A percentile compares a stretch with the other conserved stretches of the same genome.
These are phyloP conservation scores for Mus musculus DNA, from an alignment of 2,113 vertebrate genomes.

Conservation along the genomic window DNA sequence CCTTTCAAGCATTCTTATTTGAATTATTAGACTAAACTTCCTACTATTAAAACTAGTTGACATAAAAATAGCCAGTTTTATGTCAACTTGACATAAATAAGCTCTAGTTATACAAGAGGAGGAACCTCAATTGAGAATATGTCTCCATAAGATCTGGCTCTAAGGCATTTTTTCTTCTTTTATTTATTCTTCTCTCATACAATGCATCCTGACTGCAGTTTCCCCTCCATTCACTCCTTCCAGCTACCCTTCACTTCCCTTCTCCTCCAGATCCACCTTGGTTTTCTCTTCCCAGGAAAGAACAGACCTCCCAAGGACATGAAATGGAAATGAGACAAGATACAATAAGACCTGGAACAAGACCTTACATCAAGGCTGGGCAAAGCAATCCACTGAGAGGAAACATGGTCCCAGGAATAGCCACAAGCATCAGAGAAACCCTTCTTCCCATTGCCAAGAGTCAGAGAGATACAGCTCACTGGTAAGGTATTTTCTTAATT, in stretches of 20 bases:
- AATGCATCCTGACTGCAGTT: background rate
- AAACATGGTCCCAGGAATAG: background rate
- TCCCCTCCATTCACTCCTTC: background rate
- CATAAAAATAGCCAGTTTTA: background rate
- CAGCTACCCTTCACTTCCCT: background rate
- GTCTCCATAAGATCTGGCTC: background rate
- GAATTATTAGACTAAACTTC: background rate
- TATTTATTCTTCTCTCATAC: background rate
- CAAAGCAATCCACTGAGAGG: background rate
- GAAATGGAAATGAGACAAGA: background rate
- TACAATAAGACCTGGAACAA: background rate
- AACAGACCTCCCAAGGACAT: background rate
- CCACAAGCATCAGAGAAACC: background rate
- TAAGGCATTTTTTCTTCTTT: background rate
- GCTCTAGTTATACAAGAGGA: background rate
- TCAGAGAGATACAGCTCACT: background rate
- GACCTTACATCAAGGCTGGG: background rate
- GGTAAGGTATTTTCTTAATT: background rate
- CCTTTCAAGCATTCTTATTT: background rate
- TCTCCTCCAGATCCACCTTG: background rate
- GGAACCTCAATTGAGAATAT: background rate
- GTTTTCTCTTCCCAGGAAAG: background rate
- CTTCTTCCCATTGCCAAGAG: background rate
- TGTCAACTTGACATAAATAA: background rate
- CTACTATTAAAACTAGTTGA: background rate